Conservation (phyloP, 1,140 invertebrate species). For the Drosophila melanica region DNA sequence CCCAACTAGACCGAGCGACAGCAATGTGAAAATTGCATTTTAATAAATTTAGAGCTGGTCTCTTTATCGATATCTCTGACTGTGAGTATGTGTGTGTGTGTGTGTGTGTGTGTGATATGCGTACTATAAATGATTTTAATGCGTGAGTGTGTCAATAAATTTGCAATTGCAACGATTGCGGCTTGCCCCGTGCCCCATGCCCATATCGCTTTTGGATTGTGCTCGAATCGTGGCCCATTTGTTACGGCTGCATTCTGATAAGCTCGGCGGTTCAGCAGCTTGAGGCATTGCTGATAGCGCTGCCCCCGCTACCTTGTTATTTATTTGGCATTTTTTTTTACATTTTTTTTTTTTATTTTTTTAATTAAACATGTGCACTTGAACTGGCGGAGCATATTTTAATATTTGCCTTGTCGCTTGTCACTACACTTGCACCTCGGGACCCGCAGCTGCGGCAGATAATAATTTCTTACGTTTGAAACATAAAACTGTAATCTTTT, state of each 20-base stretch:
- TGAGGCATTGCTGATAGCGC: slow-evolving; percentile 27
- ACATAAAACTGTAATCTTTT: slow-evolving; percentile 43
- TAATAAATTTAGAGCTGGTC: slow-evolving; percentile 75
- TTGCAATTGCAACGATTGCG: slow-evolving; percentile 29
- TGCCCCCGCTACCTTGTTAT: background rate
- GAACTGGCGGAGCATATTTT: slow-evolving; percentile 48
- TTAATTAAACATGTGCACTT: slow-evolving; percentile 77
- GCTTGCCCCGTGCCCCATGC: slow-evolving; percentile 2
- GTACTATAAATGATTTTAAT: slow-evolving; percentile 65
- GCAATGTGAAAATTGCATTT: slow-evolving; percentile 80
- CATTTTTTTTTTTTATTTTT: background rate
- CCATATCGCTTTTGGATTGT: background rate
- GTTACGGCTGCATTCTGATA: slow-evolving; percentile 35
- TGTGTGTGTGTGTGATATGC: slow-evolving; percentile 27
- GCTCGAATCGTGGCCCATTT: slow-evolving; percentile 46
- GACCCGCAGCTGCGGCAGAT: slow-evolving; percentile 43
- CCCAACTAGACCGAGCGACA: slow-evolving; percentile 19
- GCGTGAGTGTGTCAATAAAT: slow-evolving; percentile 78
- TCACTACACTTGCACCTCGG: slow-evolving; percentile 26
- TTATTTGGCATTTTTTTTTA: too few species aligned
- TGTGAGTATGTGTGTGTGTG: slow-evolving; percentile 1
- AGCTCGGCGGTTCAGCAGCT: background rate
- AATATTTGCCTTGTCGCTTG: slow-evolving; percentile 33
- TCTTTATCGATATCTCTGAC: slow-evolving; percentile 75
- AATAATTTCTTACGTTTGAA: slow-evolving; percentile 76